These are phyloP conservation scores for Phrynocephalus forsythii DNA, from an alignment of 2,797 vertebrate genomes.

Conservation along the genomic window DNA sequence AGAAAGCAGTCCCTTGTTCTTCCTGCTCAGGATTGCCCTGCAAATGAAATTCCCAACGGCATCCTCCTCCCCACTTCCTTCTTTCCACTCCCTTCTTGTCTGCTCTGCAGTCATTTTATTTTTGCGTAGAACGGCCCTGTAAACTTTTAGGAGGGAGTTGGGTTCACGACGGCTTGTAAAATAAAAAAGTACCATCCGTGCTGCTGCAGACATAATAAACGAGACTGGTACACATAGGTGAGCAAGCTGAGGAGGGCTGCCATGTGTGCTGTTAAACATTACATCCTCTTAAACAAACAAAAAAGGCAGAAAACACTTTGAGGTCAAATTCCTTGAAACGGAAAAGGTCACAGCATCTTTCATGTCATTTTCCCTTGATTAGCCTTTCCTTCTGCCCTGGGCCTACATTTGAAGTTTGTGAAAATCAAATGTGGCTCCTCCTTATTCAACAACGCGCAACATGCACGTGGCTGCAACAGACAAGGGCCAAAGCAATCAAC, in stretches of 20 bases:
- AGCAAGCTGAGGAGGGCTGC: not conserved
- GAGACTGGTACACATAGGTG: not conserved
- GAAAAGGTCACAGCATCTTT: not conserved
- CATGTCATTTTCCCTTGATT: slow-evolving; percentile 4
- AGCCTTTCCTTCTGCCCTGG: not conserved
- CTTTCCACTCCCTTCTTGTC: not conserved
- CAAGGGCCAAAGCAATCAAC: not conserved
- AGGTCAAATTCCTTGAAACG: slow-evolving; percentile 16
- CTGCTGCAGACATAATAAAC: not conserved
- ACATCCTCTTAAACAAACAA: not conserved
- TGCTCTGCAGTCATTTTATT: not conserved
- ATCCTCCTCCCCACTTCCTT: not conserved
- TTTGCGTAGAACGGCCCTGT: not conserved
- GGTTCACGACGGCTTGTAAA: slow-evolving; percentile 22
- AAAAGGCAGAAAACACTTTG: not conserved
- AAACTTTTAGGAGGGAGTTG: slow-evolving; percentile 22
- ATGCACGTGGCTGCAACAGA: not conserved
- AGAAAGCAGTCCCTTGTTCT: not conserved
- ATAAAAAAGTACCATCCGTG: not conserved
- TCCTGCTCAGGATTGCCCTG: not conserved
- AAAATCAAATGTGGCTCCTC: not conserved
- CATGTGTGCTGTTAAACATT: not conserved
- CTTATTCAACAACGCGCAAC: not conserved
- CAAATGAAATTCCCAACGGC: slow-evolving; percentile 10
- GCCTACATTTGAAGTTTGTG: not conserved